These are phyloP conservation scores for Neodiprion pinetum DNA, from an alignment of 1,140 invertebrate species.

Conservation along the genomic window DNA sequence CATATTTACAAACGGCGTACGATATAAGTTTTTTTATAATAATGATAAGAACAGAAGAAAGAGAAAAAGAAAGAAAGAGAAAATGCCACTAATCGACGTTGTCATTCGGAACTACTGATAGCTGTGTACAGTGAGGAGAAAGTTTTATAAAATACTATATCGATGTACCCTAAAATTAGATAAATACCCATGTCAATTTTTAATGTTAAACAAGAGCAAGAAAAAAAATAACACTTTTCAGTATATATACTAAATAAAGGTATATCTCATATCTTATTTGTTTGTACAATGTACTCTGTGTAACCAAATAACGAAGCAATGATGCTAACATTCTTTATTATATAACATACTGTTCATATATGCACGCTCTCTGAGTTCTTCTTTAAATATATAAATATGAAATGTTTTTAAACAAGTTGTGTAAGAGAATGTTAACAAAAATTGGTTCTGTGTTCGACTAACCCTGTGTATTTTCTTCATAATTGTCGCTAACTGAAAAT, in stretches of 20 bases:
- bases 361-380: too few relatives aligned
- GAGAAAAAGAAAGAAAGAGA: neutral
- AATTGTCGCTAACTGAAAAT: neutral
- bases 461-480: neutral
- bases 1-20: too few relatives aligned
- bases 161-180: neutral
- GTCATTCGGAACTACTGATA: neutral
- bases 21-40: neutral
- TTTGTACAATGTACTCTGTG: neutral
- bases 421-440: neutral
- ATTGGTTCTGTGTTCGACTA: neutral
- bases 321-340: constrained; percentile 1
- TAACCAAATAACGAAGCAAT: neutral
- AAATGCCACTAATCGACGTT: neutral
- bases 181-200: constrained; percentile 4
- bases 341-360: too few relatives aligned
- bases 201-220: constrained; percentile 6
- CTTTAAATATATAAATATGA: too few relatives aligned
- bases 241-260: constrained; percentile 1
- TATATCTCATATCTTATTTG: constrained; percentile 6
- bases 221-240: neutral
- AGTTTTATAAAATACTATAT: constrained; percentile 8
- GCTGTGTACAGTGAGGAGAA: neutral
- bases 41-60: neutral
- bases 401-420: too few relatives aligned